These are phyloP conservation scores for Parnassius glacialis DNA, from an alignment of 2,888 invertebrate genomes.

Conservation along the genomic window DNA sequence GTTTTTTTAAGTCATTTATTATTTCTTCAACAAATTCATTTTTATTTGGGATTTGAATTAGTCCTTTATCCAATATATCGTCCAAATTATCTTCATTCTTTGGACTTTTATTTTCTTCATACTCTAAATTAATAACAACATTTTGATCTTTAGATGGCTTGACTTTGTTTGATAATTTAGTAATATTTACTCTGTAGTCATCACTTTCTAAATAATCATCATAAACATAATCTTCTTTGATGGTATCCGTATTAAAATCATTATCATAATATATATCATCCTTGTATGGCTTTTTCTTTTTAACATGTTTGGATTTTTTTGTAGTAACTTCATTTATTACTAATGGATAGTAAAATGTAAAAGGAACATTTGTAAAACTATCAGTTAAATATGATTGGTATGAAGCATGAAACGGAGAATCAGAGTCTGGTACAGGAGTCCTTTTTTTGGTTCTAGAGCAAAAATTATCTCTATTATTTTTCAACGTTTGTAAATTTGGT, in stretches of 20 bases:
- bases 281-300: constrained; percentile 42
- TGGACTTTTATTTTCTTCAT: constrained; percentile 28
- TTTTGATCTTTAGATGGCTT: constrained; percentile 14
- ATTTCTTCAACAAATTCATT: constrained; percentile 35
- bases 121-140: constrained; percentile 23
- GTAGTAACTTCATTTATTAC: constrained; percentile 26
- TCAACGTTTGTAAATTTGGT: constrained; percentile 33
- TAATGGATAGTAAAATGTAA: constrained; percentile 17
- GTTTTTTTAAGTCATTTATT: constrained; percentile 37
- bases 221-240: constrained; percentile 14
- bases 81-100: constrained; percentile 13
- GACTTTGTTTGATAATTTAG: constrained; percentile 11
- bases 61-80: constrained; percentile 13
- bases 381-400: constrained; percentile 45
- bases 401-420: constrained; percentile 42
- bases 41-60: constrained; percentile 30
- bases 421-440: constrained; percentile 28
- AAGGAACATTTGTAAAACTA: constrained; percentile 31
- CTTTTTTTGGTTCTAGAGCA: constrained; percentile 36
- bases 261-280: constrained; percentile 32
- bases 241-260: constrained; percentile 20
- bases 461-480: constrained; percentile 23
- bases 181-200: constrained; percentile 11
- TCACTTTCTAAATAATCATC: constrained; percentile 12
- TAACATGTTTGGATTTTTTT: constrained; percentile 31